Base-by-base conservation (phyloP, 2,888 invertebrate species). In the Cantharis flavilabris region DNA sequence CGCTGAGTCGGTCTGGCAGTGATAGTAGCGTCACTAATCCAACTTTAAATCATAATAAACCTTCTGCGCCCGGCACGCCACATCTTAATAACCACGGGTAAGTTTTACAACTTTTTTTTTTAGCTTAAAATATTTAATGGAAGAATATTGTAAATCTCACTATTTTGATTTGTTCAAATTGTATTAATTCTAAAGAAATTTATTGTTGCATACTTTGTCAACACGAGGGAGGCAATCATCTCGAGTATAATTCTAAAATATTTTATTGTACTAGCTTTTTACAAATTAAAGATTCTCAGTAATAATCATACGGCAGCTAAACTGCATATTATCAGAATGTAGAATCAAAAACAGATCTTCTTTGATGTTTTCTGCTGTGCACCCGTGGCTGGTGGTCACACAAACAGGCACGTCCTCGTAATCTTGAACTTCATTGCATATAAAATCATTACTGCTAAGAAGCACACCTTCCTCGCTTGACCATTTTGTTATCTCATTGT, bases 1-100 rank as follows among this genome's bases (percentile, higher is more conserved):
- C 97, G 74, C 91, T 97, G 72, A 97, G 97, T 85, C 93, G 97
- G 87, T 97, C 97, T 80, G 97, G 96, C 83, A 97, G 97, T 71
- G 97, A 97, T 89, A 96, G 96, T 84, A 97, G 96, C 84, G 96
- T 97, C 84, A 92, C 92, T 83, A 92, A 92, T 85, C 90, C 91
- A 30, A 90, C 90, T 73, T 86, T 89, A 72, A 90, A 90, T 84
- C 90, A 90, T 83, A 90, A 90, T 82, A 91, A 91, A 85, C 89
- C 89, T 65, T 92, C 92, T 74, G 91, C 92, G 23, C 93, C 93
- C 3, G 91, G 92, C 79, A 93, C 93, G 62, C 93, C 93, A 20
- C 91, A 92, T 80, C 91, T 92, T 78, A 90, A 82, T 78, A 86
- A 91, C 80, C 93, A 93, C 85, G 92, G 92, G 92, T 93, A 89